Base-by-base conservation (phyloP, 2,888 invertebrate species). In the Geotrupes spiniger region DNA sequence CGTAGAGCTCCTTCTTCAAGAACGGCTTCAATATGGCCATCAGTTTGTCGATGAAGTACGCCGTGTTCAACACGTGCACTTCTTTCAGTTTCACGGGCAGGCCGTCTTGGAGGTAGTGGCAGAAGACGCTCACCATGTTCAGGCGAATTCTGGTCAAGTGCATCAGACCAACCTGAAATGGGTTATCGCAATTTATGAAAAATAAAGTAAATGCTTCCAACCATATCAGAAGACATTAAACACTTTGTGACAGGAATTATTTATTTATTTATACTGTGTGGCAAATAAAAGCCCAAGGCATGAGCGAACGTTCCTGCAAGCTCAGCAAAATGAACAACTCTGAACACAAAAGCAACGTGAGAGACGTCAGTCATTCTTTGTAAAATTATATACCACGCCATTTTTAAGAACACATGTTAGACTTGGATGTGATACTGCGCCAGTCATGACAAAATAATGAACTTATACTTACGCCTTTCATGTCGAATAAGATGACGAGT, bases 71-170 rank as follows among this genome's bases (percentile, higher is more conserved):
- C 1, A 87, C 77, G 63, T 87, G 84, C 44, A 86, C 82, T 0
- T 77, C 81, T 55, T 78, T 78, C 68, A 87, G 76, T 47, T 82
- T 77, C 2, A 84, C 77, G 1, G 86, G 85, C 68, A 83, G 68
- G 10, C 80, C 85, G 59, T 87, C 85, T 65, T 87, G 85, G 2
- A 86, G 68, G 66, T 83, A 87, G 49, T 77, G 75, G 72, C 85
- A 82, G 68, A 84, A 83, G 62, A 80, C 79, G 29, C 80, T 77
- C 1, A 86, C 66, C 0, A 79, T 49, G 4, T 60, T 51, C 1
- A 63, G 2, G 36, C 53, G 56, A 1, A 63, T 36, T 25, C 58
- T 54, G 1, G 66, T 66, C 12, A 68, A 42, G 50, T 68, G 66
- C 58, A 61, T 57, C 11, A 66, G 33, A 10, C 61, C 59, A 4